Conservation (phyloP, 2,888 invertebrate genomes). For the Eilema depressum region DNA sequence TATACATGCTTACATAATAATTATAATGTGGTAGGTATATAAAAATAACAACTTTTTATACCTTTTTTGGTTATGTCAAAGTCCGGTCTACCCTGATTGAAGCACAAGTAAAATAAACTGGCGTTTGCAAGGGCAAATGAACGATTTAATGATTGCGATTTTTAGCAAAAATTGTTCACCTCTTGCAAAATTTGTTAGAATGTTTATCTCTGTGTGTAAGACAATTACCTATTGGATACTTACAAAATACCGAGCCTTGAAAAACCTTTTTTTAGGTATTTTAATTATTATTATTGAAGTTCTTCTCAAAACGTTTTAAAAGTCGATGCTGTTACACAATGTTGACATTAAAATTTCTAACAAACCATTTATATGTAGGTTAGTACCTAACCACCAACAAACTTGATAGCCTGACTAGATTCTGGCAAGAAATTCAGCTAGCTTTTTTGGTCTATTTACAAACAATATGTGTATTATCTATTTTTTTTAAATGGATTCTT, state of each 20-base stretch:
- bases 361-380: too few relatives aligned
- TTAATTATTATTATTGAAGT: background rate
- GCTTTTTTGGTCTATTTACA: background rate
- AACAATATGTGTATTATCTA: too few relatives aligned
- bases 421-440: background rate
- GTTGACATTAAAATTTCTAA: background rate
- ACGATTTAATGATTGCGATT: background rate
- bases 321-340: background rate
- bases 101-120: background rate
- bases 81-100: background rate
- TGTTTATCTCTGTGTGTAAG: background rate
- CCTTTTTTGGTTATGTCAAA: background rate
- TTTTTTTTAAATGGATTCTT: too few relatives aligned
- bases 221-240: background rate
- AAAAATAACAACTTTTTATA: too few relatives aligned
- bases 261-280: background rate
- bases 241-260: background rate
- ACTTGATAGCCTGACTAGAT: too few relatives aligned
- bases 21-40: background rate
- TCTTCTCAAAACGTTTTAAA: background rate
- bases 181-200: background rate
- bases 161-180: background rate
- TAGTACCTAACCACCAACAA: background rate
- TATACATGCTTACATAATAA: slow-evolving; percentile 4
- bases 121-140: background rate